A percentile compares a stretch with the other conserved stretches of the same genome.
Conservation (phyloP, 2,888 invertebrate species). For the Deroplatys truncata region DNA sequence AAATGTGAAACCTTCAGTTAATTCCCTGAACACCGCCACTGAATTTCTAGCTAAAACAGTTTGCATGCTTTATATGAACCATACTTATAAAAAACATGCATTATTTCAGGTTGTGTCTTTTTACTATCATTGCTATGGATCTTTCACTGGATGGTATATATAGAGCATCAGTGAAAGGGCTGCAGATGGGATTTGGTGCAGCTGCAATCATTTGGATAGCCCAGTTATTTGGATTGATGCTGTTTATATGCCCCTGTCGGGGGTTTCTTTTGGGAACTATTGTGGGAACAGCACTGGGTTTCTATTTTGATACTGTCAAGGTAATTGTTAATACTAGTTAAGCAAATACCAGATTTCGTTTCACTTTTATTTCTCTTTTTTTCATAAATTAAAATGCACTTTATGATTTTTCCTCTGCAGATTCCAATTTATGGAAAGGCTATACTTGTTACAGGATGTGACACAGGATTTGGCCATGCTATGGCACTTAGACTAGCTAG, state of each 20-base stretch:
- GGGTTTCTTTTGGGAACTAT: not conserved
- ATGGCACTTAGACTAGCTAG: conserved; percentile 31
- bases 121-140: not conserved
- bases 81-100: not conserved
- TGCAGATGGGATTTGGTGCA: not conserved
- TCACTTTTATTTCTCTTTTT: not conserved
- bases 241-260: not conserved
- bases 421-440: conserved; percentile 23
- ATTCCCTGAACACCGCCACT: not conserved
- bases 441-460: conserved; percentile 35
- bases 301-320: not conserved
- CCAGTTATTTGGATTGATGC: not conserved
- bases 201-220: not conserved
- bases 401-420: not conserved
- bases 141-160: conserved; percentile 6
- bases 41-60: not conserved
- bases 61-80: not conserved
- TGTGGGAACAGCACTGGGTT: not conserved
- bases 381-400: not conserved
- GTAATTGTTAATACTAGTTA: not conserved
- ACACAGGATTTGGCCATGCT: conserved; percentile 34
- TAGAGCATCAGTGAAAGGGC: not conserved
- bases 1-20: not conserved
- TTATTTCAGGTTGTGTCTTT: not conserved
- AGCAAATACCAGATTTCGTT: not conserved